Evolutionary conservation across 2,797 vertebrate genomes (phyloP).

Genomic region (Tenualosa thibaudeaui): DNA sequence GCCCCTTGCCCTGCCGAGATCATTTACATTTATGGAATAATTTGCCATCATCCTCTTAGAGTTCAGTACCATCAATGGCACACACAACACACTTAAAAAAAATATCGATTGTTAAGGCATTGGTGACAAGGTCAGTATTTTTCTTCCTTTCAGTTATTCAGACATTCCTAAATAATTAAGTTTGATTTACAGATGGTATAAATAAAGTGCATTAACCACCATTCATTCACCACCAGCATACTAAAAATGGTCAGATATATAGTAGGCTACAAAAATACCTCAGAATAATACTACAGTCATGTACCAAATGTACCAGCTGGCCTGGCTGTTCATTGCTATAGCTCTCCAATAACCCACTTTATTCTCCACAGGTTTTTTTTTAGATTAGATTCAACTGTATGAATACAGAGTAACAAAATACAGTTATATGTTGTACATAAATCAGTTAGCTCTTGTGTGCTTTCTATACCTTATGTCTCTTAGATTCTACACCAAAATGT

Average conservation of each 20-base stretch:
- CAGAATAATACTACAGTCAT: too few relatives aligned
- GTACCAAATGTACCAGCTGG: too few relatives aligned
- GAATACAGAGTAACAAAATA: too few relatives aligned
- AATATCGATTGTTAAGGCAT: constrained; percentile 17
- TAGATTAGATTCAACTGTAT: too few relatives aligned
- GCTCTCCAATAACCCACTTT: too few relatives aligned
- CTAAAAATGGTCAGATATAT: not conserved
- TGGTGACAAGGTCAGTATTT: not conserved
- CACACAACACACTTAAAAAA: not conserved
- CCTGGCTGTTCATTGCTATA: too few relatives aligned
- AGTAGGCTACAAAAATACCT: not conserved
- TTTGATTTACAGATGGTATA: not conserved
- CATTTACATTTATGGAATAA: constrained; percentile 19
- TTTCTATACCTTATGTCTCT: not conserved
- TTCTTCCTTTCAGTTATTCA: not conserved
- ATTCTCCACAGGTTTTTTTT: not conserved
- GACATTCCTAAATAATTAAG: not conserved
- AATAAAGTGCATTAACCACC: not conserved
- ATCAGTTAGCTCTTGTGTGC: not conserved
- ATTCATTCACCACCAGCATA: not conserved
- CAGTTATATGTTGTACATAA: too few relatives aligned
- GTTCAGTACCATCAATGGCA: not conserved
- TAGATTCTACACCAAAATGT: not conserved
- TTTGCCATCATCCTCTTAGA: not conserved
- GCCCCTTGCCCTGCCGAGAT: not conserved